A percentile compares a stretch with the other conserved stretches of the same genome.
Conservation (phyloP, 2,797 vertebrate genomes). For the Scolopax bukidnonensis region DNA sequence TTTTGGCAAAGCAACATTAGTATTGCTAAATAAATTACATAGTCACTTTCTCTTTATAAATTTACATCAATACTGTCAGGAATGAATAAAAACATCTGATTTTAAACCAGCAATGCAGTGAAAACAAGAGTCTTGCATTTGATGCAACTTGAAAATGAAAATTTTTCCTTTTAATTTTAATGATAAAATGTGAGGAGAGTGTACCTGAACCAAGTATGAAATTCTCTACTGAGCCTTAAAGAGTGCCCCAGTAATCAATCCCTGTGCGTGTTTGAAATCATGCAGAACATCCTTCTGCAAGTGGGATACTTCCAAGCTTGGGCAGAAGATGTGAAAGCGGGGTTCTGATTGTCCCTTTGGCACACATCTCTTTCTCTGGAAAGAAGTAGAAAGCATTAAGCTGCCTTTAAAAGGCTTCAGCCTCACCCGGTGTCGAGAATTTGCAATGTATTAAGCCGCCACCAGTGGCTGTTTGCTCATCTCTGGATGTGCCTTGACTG, state of each 20-base stretch:
- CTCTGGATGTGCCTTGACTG: neutral
- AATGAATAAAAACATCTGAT: neutral
- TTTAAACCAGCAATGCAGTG: neutral
- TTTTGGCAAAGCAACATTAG: neutral
- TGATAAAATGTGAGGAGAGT: neutral
- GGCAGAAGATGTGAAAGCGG: neutral
- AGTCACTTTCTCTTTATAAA: neutral
- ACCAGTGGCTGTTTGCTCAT: accelerated
- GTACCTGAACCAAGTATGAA: neutral
- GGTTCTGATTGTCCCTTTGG: neutral
- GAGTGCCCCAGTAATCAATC: neutral
- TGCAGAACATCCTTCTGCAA: neutral
- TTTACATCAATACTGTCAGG: neutral
- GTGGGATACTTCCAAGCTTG: neutral
- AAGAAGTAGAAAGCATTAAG: neutral
- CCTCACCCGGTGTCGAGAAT: neutral
- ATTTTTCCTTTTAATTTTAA: neutral
- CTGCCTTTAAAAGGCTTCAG: neutral
- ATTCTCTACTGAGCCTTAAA: neutral
- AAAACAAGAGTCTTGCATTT: neutral
- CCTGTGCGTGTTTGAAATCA: neutral
- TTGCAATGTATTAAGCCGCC: accelerated
- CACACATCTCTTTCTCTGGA: neutral
- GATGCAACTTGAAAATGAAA: neutral
- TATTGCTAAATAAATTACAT: neutral